Evolutionary conservation across 1,140 invertebrate species (phyloP).

Genomic region (Goniozus legneri): DNA sequence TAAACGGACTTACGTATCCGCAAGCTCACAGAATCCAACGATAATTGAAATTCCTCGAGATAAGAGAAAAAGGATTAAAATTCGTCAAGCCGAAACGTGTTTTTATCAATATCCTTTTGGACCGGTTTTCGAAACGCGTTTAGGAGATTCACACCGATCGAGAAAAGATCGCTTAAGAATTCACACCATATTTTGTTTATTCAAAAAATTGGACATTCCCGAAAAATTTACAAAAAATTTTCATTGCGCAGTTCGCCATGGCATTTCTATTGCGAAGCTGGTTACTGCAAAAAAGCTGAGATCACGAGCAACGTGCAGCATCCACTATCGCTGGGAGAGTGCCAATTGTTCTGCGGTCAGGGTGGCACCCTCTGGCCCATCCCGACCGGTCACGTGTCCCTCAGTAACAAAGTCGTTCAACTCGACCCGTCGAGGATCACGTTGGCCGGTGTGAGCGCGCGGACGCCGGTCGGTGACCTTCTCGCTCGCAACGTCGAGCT

Average conservation of each 20-base stretch:
- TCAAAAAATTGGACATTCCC: too few relatives aligned
- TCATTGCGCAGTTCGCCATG: constrained; percentile 34
- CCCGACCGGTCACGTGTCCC: constrained; percentile 62
- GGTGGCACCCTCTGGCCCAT: constrained; percentile 68
- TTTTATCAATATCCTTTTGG: too few relatives aligned
- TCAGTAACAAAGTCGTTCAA: constrained; percentile 60
- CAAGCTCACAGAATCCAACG: too few relatives aligned
- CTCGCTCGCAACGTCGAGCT: constrained; percentile 43
- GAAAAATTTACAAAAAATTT: constrained; percentile 2
- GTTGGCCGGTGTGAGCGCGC: constrained; percentile 40
- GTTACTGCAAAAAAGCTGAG: constrained; percentile 38
- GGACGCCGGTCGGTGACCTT: constrained; percentile 46
- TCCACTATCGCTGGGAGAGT: constrained; percentile 35
- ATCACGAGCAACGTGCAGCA: constrained; percentile 29
- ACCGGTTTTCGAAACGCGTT: too few relatives aligned
- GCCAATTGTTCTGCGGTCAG: constrained; percentile 45
- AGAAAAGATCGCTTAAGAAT: too few relatives aligned
- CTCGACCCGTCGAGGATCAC: constrained; percentile 60
- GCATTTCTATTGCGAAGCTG: constrained; percentile 42
- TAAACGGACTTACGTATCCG: too few relatives aligned
- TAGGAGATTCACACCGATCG: too few relatives aligned
- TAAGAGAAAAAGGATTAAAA: too few relatives aligned
- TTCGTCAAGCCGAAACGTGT: too few relatives aligned
- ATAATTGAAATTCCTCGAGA: too few relatives aligned
- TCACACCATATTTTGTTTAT: too few relatives aligned